Base-by-base conservation (phyloP, 2,888 invertebrate genomes). In the Lasioglossum marginatum region DNA sequence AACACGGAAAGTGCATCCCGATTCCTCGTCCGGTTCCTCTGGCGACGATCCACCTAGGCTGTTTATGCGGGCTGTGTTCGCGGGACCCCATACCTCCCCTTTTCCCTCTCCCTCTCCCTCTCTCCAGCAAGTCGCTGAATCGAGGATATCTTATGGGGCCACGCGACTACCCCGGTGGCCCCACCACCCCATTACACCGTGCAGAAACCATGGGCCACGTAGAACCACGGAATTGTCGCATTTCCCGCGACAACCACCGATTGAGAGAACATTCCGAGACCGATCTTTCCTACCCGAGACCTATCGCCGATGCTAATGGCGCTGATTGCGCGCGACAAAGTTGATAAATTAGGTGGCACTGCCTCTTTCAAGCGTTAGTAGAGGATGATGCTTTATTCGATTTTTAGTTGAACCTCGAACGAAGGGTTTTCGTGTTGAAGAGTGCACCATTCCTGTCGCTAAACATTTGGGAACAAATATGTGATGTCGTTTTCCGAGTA, bases 1-100 rank as follows among this genome's bases (percentile, higher is more conserved):
- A 94, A 94, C 94, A 94, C 91, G 94, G 94, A 94, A 94, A 94
- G 94, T 94, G 94, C 94, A 94, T 94, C 94, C 93, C 93, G 93
- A 94, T 94, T 93, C 92, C 91, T 90, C 91, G 91, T 89, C 82
- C 88, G 89, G 90, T 90, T 88, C 88, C 79, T 81, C 83, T 71
- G 86, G 86, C 87, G 63, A 70, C 74, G 71, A 68, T 70, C 66
- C 77, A 43, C n/a, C 71, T 77, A 78, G 27, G 63, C 87, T 81
- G 80, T 79, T 87, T 83, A 80, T 87, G 78, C 79, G 74, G 80
- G 57, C 84, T 81, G 86, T 82, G 84, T 82, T 83, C 68, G 70
- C 81, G 60, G 71, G 73, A 70, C 85, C 77, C 78, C 70, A 5
- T 14, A 14, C 37, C 77, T 16, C 40, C 85, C 73, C 81, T 60